Percentiles rank a stretch among this genome's conserved stretches.
Conservation (phyloP, 2,888 invertebrate genomes). For the Tinea pellionella region DNA sequence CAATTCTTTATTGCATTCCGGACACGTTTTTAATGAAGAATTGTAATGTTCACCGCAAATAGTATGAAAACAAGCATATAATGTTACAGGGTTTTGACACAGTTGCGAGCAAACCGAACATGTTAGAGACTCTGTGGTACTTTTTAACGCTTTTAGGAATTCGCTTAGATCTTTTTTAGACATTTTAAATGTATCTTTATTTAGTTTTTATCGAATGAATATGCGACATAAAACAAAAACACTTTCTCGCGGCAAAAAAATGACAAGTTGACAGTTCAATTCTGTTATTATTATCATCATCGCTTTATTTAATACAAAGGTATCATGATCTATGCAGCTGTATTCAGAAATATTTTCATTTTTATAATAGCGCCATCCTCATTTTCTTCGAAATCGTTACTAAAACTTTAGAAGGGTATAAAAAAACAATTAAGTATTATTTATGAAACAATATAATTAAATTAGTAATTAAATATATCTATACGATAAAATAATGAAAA, state of each 20-base stretch:
- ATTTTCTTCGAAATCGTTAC: no score
- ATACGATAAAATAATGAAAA: background rate
- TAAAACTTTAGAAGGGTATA: no score
- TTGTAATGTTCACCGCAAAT: conserved; percentile 46
- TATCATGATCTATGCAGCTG: no score
- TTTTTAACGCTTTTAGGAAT: conserved; percentile 43
- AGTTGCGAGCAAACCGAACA: conserved; percentile 45
- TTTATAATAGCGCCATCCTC: no score
- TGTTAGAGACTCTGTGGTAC: conserved; percentile 39
- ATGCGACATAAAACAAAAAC: background rate
- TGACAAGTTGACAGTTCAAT: background rate
- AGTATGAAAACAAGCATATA: conserved; percentile 54
- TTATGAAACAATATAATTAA: no score
- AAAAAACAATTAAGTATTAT: no score
- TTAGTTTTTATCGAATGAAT: background rate
- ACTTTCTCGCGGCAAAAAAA: background rate
- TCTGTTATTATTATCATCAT: background rate
- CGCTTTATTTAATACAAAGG: no score
- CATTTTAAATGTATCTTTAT: conserved; percentile 24
- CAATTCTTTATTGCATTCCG: conserved; percentile 36
- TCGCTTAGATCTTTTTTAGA: conserved; percentile 28
- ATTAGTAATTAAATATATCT: background rate
- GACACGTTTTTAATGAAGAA: conserved; percentile 33
- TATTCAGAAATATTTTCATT: no score
- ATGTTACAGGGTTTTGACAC: conserved; percentile 44